Conservation (phyloP, 2,797 vertebrate genomes). For the Streptopelia turtur region DNA sequence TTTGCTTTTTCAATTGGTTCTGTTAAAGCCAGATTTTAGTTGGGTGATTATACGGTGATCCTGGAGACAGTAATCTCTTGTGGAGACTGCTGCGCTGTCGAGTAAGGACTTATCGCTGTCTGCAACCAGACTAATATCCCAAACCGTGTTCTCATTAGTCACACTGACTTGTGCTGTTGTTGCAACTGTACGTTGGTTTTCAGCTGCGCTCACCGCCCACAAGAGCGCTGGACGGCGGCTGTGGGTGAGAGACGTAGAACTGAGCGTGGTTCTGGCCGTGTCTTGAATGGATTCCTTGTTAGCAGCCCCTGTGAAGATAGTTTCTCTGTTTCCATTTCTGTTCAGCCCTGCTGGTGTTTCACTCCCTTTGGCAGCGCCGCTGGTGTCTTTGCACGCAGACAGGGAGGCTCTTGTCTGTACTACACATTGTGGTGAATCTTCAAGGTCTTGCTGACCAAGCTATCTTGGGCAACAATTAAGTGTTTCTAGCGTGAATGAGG, state of each 20-base stretch:
- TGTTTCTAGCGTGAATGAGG: neutral
- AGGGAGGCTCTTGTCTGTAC: slow-evolving; percentile 28
- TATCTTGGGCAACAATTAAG: slow-evolving; percentile 26
- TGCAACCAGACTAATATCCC: neutral
- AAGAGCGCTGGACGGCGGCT: neutral
- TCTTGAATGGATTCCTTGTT: slow-evolving; percentile 32
- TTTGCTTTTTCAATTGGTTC: neutral
- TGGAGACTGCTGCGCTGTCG: neutral
- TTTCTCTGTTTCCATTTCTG: neutral
- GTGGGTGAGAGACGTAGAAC: neutral
- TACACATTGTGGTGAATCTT: slow-evolving; percentile 18
- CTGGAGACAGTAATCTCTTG: neutral
- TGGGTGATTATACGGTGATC: neutral
- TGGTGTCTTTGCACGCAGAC: slow-evolving; percentile 7
- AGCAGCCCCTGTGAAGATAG: neutral
- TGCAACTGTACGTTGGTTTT: neutral
- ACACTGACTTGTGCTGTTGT: neutral
- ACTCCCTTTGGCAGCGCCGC: neutral
- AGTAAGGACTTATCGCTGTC: neutral
- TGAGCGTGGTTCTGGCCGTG: neutral
- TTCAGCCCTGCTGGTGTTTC: neutral
- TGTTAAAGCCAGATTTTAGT: neutral
- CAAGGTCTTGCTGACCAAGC: slow-evolving; percentile 49
- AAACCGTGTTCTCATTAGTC: neutral
- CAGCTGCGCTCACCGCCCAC: neutral